These are phyloP conservation scores for Phlogophora meticulosa DNA, from an alignment of 2,888 invertebrate species.

Conservation along the genomic window DNA sequence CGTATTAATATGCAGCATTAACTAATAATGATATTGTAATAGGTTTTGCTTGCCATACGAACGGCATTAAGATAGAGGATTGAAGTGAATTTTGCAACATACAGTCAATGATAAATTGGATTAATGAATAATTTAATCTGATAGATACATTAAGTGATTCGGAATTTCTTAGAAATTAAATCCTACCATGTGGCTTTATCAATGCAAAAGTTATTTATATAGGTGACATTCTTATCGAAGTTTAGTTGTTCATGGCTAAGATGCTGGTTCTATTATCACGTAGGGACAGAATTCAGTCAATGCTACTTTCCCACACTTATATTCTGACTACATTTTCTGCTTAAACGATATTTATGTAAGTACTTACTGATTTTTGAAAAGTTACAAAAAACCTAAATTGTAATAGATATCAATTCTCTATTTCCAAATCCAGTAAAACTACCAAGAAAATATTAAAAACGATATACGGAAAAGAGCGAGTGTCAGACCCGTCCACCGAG, in stretches of 20 bases:
- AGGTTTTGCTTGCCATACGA: slow-evolving; percentile 20
- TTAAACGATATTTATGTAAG: not conserved
- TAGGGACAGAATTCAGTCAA: not conserved
- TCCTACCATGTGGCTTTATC: not conserved
- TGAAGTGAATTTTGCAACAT: slow-evolving; percentile 33
- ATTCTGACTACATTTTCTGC: not conserved
- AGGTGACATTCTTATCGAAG: not conserved
- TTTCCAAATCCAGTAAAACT: no score
- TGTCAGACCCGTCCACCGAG: no score
- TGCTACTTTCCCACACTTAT: not conserved
- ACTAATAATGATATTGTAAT: slow-evolving; percentile 41
- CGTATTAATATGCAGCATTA: not conserved
- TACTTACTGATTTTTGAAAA: no score
- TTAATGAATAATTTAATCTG: slow-evolving; percentile 20
- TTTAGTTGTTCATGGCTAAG: not conserved
- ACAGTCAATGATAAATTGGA: slow-evolving; percentile 28
- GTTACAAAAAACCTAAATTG: no score
- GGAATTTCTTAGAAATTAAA: not conserved
- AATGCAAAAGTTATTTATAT: slow-evolving; percentile 11
- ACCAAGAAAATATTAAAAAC: no score
- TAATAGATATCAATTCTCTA: no score
- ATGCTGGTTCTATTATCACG: not conserved
- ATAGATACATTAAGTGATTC: slow-evolving; percentile 3
- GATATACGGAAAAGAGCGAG: no score
- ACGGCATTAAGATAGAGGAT: slow-evolving; percentile 40